Evolutionary conservation across 2,113 vertebrate species (phyloP).

Genomic region (Macaca nemestrina): DNA sequence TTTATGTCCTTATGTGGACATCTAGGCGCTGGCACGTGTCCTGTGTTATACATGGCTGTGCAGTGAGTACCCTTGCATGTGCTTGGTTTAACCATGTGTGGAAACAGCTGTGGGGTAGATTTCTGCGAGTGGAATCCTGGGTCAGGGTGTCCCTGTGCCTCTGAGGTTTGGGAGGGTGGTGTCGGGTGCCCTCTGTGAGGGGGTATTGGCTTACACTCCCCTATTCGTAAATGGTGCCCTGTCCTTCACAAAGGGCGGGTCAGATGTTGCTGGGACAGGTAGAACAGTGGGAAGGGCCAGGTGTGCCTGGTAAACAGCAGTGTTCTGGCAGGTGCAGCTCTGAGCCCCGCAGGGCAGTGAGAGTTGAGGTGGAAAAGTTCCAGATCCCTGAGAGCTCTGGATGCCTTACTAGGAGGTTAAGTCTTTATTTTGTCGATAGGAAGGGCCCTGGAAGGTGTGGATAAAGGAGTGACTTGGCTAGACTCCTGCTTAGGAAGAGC

Average conservation of each 20-base stretch:
- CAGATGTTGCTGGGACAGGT: not conserved
- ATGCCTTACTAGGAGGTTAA: not conserved
- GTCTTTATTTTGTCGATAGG: not conserved
- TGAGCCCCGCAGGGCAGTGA: not conserved
- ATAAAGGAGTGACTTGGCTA: not conserved
- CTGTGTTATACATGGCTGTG: not conserved
- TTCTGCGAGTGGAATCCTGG: fast-evolving
- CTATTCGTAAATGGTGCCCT: fast-evolving
- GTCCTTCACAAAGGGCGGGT: not conserved
- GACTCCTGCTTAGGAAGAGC: not conserved
- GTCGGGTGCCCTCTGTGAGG: fast-evolving
- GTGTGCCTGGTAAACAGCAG: not conserved
- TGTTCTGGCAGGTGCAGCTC: not conserved
- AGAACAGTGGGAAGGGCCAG: not conserved
- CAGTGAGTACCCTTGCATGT: not conserved
- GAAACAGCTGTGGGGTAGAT: not conserved
- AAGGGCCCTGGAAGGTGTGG: not conserved
- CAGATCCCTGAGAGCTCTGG: not conserved
- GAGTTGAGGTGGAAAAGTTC: not conserved
- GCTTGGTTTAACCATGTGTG: fast-evolving
- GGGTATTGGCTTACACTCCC: fast-evolving
- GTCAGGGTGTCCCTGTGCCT: fast-evolving
- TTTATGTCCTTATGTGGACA: no score
- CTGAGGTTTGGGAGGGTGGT: fast-evolving
- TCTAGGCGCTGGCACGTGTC: not conserved